Evolutionary conservation across 2,888 invertebrate genomes (phyloP), one percentile per base, ranked within the genome.

Genomic region (Eilema caniola): DNA sequence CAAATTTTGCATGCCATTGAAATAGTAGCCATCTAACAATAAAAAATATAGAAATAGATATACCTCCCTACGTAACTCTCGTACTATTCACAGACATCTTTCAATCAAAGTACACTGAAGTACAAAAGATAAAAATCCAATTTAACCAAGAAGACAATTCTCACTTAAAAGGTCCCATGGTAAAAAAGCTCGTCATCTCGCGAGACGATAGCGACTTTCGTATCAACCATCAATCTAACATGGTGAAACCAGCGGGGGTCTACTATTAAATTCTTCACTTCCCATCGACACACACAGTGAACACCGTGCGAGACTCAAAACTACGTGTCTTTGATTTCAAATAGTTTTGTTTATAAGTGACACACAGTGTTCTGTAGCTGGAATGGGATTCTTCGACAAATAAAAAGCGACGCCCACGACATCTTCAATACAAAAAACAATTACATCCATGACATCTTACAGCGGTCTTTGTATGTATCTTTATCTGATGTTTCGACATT

Each of bases 161-260:
- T 91, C 91, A 91, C 91, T 91, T 89, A 86, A 87, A 89, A 86
- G 89, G 89, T 90, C 86, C 85, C 85, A 78, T 83, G 78, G 78
- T 84, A 87, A 89, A 90, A 90, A 91, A 89, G 86, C 86, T 83
- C 84, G 85, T 85, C 84, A 83, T 87, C 86, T 79, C 59, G 77
- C 83, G 83, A 77, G 83, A 85, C 89, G 88, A 90, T 88, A 88
- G 79, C 78, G 70, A 75, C 82, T 85, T 80, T 84, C 87, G 86
- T 94, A 94, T 94, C 94, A 88, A 88, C 91, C 90, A 93, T 94
- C 92, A 92, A 94, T 94, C 94, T 92, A 90, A 92, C 90, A 89
- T 91, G 87, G 86, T 83, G 79, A 80, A 76, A 77, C 79, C 93
- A 92, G 93, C 93, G 86, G 93, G 93, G 85, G 89, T 85, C 87